phyloP scores from a whole-genome alignment of 2,113 vertebrate species.

The Chiloscyllium plagiosum region DNA sequence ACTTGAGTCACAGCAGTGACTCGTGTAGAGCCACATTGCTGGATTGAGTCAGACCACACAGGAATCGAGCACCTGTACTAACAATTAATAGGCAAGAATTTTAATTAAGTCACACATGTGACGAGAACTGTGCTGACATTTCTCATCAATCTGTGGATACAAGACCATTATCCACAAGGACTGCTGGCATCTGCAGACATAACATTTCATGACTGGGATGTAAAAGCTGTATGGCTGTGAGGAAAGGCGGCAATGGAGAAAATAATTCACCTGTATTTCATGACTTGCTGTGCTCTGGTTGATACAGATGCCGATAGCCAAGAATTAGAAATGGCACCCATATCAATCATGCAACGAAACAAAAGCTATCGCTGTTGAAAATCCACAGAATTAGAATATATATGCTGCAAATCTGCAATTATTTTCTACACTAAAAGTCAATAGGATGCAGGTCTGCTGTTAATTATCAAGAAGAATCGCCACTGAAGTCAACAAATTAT shows the following conservation, averaged over 20 bases:
- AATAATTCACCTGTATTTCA: neutral
- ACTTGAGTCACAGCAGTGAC: constrained; percentile 8
- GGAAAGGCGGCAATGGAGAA: neutral
- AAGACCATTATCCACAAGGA: neutral
- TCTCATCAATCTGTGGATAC: neutral
- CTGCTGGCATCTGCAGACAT: neutral
- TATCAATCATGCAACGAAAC: neutral
- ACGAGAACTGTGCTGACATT: neutral
- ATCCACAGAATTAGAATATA: neutral
- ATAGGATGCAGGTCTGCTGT: neutral
- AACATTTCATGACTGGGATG: neutral
- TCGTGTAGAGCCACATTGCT: neutral
- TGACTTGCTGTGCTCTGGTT: neutral
- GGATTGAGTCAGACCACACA: neutral
- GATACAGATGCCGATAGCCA: neutral
- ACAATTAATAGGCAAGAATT: neutral
- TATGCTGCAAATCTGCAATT: neutral
- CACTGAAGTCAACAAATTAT: neutral
- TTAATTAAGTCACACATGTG: neutral
- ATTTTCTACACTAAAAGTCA: neutral
- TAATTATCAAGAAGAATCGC: no score
- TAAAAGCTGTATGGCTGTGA: neutral
- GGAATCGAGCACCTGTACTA: neutral
- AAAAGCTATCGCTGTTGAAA: neutral
- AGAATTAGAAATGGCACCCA: neutral